phyloP scores from a whole-genome alignment of 2,113 vertebrate species.

The Sus scrofa region T2T-Sscrofa CM000816.6:9900501-9901000 shows the following conservation, averaged over 20 bases:
- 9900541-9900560: background rate
- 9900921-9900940: too few species aligned
- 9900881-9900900: too few species aligned
- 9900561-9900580: background rate
- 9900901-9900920: too few species aligned
- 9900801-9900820: background rate
- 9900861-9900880: too few species aligned
- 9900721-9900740: background rate
- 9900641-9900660: background rate
- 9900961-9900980: too few species aligned
- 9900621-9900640: background rate
- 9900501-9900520: background rate
- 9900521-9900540: background rate
- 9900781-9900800: background rate
- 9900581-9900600: background rate
- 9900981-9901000: too few species aligned
- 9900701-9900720: background rate
- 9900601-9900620: background rate
- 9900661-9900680: too few species aligned
- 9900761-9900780: background rate
- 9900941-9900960: too few species aligned
- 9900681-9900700: background rate
- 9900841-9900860: too few species aligned
- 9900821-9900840: too few species aligned
- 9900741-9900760: conserved; percentile 40